These are phyloP conservation scores for Anniella stebbinsi DNA, from an alignment of 2,797 vertebrate species.

Conservation along the genomic window DNA sequence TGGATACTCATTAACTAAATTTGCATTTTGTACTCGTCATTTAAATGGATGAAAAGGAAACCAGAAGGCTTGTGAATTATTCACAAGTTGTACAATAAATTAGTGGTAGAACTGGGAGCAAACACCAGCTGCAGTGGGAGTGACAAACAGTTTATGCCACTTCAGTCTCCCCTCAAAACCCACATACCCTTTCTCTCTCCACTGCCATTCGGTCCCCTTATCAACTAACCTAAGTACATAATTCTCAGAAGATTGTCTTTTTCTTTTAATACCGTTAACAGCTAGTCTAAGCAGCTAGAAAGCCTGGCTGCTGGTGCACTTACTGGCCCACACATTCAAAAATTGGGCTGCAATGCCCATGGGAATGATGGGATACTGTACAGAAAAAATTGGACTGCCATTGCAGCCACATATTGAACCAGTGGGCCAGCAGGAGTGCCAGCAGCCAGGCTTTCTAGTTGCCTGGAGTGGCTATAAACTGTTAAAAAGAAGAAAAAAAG, in stretches of 20 bases:
- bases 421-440: neutral
- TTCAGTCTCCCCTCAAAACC: neutral
- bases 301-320: neutral
- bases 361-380: neutral
- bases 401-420: neutral
- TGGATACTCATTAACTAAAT: no score
- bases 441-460: neutral
- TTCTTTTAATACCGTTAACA: neutral
- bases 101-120: slow-evolving; percentile 44
- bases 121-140: neutral
- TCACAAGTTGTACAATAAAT: slow-evolving; percentile 53
- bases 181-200: neutral
- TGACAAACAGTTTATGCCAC: neutral
- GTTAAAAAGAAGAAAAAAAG: neutral
- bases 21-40: slow-evolving; percentile 22
- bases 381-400: neutral
- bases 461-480: neutral
- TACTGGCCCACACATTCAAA: neutral
- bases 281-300: neutral
- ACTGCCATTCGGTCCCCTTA: neutral
- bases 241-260: neutral
- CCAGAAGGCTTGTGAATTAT: slow-evolving; percentile 67
- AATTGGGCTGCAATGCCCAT: neutral
- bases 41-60: slow-evolving; percentile 36
- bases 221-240: neutral